These are phyloP conservation scores for Acanthurus leucopareius DNA, from an alignment of 2,797 vertebrate species.

Conservation along the genomic window DNA sequence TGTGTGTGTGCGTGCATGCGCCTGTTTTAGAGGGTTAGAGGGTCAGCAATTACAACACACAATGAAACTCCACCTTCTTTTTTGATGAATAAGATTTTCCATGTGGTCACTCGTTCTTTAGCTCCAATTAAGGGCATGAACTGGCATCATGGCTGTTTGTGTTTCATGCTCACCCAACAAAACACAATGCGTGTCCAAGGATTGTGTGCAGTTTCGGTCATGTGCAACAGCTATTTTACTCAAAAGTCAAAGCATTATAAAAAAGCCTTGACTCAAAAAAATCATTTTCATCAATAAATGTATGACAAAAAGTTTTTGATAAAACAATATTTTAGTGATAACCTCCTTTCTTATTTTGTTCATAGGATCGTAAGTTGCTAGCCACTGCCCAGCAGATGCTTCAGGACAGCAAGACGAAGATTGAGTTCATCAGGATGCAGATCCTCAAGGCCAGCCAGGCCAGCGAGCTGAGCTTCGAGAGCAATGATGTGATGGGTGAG, in stretches of 20 bases:
- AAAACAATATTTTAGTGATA: background rate
- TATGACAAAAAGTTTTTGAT: too few relatives aligned
- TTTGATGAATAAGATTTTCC: slow-evolving; percentile 74
- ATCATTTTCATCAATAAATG: too few relatives aligned
- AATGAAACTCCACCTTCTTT: slow-evolving; percentile 65
- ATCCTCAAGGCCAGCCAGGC: slow-evolving; percentile 98
- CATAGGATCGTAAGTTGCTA: slow-evolving; percentile 96
- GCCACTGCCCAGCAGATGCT: slow-evolving; percentile 98
- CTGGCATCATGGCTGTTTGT: slow-evolving; percentile 32
- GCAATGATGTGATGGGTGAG: slow-evolving; percentile 89
- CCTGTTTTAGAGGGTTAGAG: slow-evolving; percentile 24
- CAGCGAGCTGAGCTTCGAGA: slow-evolving; percentile 95
- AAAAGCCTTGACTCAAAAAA: background rate
- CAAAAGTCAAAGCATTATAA: background rate
- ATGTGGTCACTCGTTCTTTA: slow-evolving; percentile 58
- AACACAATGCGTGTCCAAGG: slow-evolving; percentile 28
- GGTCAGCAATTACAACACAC: slow-evolving; percentile 48
- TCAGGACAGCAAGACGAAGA: slow-evolving; percentile 99
- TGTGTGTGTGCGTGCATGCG: slow-evolving; percentile 12
- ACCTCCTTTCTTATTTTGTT: slow-evolving; percentile 26
- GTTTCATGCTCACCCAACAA: slow-evolving; percentile 24
- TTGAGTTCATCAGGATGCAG: slow-evolving; percentile 99
- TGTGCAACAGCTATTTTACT: slow-evolving; percentile 9
- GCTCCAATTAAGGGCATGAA: slow-evolving; percentile 70
- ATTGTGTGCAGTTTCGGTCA: background rate